These are phyloP conservation scores for Alca torda DNA, from an alignment of 2,797 vertebrate species.

Conservation along the genomic window DNA sequence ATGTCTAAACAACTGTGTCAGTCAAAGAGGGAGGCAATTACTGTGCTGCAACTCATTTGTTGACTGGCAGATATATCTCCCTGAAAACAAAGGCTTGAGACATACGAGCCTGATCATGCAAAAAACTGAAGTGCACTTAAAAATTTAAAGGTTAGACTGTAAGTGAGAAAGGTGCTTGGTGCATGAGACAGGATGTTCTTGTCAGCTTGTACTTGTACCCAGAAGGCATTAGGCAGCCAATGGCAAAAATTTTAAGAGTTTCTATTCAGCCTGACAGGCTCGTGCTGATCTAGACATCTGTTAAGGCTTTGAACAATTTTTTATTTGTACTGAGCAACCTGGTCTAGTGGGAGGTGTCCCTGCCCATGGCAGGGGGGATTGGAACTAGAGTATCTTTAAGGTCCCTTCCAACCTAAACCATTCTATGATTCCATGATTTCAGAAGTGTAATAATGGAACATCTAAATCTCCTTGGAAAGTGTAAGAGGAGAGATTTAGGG, in stretches of 20 bases:
- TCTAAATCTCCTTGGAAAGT: background rate
- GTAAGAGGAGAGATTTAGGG: background rate
- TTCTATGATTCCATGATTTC: background rate
- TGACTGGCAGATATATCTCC: constrained; percentile 12
- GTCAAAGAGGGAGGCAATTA: background rate
- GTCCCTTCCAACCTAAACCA: background rate
- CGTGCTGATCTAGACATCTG: background rate
- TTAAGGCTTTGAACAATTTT: background rate
- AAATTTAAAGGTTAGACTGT: constrained; percentile 31
- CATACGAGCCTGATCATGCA: background rate
- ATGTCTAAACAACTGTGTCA: constrained; percentile 11
- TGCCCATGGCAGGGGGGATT: background rate
- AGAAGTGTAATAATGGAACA: background rate
- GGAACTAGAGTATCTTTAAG: background rate
- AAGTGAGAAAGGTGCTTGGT: background rate
- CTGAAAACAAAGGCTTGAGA: constrained; percentile 22
- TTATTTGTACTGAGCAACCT: background rate
- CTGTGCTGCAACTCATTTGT: constrained; percentile 7
- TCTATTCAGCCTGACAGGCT: background rate
- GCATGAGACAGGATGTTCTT: background rate
- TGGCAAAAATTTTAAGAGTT: background rate
- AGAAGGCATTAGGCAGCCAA: constrained; percentile 23
- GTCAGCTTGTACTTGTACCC: background rate
- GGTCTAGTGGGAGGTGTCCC: background rate
- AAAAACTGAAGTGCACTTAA: constrained; percentile 8